Conservation (phyloP, 2,888 invertebrate genomes). For the Archips xylosteana region DNA sequence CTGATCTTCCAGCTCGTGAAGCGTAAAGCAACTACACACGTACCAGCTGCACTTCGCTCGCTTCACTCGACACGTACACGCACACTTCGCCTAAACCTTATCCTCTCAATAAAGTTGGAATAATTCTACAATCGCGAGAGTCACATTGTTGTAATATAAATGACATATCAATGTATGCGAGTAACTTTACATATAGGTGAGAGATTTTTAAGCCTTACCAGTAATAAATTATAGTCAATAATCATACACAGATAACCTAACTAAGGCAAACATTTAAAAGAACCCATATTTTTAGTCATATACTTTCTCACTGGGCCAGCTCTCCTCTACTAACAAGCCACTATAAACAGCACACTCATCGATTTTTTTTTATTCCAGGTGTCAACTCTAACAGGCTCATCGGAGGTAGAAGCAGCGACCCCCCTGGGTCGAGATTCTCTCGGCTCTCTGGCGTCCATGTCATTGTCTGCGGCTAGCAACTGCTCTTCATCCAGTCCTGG, state of each 20-base stretch:
- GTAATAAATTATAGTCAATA: no score
- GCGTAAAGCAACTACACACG: slow-evolving; percentile 79
- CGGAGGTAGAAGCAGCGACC: slow-evolving; percentile 86
- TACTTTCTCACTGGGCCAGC: no score
- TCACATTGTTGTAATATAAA: no score
- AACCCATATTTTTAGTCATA: no score
- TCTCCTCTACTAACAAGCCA: no score
- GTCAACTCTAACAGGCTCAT: slow-evolving; percentile 95
- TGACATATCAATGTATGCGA: no score
- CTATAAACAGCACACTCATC: no score
- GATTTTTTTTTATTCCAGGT: slow-evolving; percentile 70
- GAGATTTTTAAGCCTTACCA: no score
- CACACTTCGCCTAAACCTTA: slow-evolving; percentile 93
- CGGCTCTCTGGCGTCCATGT: slow-evolving; percentile 92
- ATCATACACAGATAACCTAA: no score
- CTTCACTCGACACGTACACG: slow-evolving; percentile 87
- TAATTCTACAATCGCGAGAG: no score
- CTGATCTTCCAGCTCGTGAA: slow-evolving; percentile 93
- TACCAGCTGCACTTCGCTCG: slow-evolving; percentile 83
- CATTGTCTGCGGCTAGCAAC: slow-evolving; percentile 91
- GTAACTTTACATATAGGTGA: no score
- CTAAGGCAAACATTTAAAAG: no score
- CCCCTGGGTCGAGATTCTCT: slow-evolving; percentile 85
- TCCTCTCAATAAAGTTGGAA: slow-evolving; percentile 68
- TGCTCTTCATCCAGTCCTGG: slow-evolving; percentile 91